Evolutionary conservation across 1,140 invertebrate genomes (phyloP).

Genomic region (Drosophila pallidifrons): DNA sequence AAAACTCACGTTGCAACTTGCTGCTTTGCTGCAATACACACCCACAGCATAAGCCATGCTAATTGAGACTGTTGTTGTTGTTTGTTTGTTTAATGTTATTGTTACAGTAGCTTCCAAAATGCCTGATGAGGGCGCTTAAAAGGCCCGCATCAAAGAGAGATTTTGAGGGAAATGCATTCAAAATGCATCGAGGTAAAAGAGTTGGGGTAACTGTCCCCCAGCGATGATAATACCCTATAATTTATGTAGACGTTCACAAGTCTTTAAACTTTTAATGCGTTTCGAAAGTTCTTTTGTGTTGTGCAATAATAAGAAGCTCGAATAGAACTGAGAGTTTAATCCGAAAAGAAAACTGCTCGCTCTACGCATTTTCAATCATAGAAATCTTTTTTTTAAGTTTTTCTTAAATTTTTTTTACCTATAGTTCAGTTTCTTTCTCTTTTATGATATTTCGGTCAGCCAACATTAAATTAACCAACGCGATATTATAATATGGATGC

Average conservation of each 20-base stretch:
- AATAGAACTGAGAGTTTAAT: slow-evolving; percentile 1
- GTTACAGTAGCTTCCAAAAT: slow-evolving; percentile 31
- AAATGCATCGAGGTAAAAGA: background rate
- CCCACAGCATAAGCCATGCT: slow-evolving; percentile 38
- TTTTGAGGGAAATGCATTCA: slow-evolving; percentile 20
- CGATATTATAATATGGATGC: slow-evolving; percentile 18
- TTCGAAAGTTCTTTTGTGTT: slow-evolving; percentile 58
- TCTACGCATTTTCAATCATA: slow-evolving; percentile 8
- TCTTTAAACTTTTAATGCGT: slow-evolving; percentile 56
- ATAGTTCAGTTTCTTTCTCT: background rate
- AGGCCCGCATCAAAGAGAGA: slow-evolving; percentile 31
- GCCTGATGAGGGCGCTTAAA: slow-evolving; percentile 40
- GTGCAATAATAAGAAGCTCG: background rate
- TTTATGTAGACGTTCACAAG: slow-evolving; percentile 55
- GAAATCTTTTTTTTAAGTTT: too few relatives aligned
- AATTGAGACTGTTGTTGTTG: slow-evolving; percentile 24
- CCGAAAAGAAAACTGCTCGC: background rate
- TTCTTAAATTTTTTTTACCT: background rate
- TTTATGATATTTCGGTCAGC: slow-evolving; percentile 10
- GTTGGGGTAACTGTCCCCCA: background rate
- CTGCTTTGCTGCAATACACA: slow-evolving; percentile 23
- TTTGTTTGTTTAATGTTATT: slow-evolving; percentile 14
- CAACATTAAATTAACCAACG: background rate
- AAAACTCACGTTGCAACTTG: background rate
- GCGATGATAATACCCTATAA: slow-evolving; percentile 48